phyloP scores from a whole-genome alignment of 2,888 invertebrate genomes.

The Petrolisthes cinctipes region DNA sequence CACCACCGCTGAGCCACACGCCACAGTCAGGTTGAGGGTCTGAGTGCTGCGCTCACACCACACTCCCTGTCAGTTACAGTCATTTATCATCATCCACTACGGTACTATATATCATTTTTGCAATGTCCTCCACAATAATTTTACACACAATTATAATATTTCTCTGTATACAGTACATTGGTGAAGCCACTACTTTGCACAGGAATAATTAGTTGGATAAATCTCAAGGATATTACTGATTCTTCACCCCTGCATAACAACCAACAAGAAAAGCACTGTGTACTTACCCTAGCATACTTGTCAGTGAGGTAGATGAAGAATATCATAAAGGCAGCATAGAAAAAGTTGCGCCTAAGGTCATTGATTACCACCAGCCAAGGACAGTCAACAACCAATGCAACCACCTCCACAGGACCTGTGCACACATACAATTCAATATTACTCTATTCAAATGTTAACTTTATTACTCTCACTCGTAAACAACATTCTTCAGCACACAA shows the following conservation, averaged over 20 bases:
- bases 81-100: too few species aligned
- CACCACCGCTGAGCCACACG: slow-evolving; percentile 22
- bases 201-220: too few species aligned
- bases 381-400: slow-evolving; percentile 26
- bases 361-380: slow-evolving; percentile 41
- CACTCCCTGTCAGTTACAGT: neutral
- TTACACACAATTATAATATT: too few species aligned
- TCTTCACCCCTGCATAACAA: too few species aligned
- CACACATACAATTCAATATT: neutral
- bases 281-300: slow-evolving; percentile 29
- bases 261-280: neutral
- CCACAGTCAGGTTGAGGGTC: slow-evolving; percentile 23
- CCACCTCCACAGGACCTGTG: slow-evolving; percentile 42
- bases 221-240: too few species aligned
- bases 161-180: too few species aligned
- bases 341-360: slow-evolving; percentile 37
- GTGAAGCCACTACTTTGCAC: too few species aligned
- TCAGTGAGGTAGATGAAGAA: slow-evolving; percentile 46
- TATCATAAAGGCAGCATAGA: slow-evolving; percentile 45
- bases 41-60: slow-evolving; percentile 12
- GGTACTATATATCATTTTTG: too few species aligned
- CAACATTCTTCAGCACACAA: too few species aligned
- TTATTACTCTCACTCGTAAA: too few species aligned
- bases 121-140: too few species aligned
- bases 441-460: neutral